Conservation (phyloP, 2,113 vertebrate species). For the Thryonomys swinderianus region DNA sequence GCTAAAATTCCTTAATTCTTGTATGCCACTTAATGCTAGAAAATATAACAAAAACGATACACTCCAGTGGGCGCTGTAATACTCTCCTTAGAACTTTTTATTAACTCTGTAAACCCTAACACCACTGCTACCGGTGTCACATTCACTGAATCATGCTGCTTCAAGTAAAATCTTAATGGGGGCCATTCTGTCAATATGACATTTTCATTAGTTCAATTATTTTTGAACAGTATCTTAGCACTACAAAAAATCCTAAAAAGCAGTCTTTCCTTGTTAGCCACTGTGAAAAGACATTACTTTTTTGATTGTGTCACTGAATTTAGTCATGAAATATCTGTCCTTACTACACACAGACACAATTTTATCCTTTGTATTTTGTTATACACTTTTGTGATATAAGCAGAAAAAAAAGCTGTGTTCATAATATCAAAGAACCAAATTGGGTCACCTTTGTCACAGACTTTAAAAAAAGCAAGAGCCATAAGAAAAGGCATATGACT, state of each 20-base stretch:
- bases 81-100: constrained; percentile 56
- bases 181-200: constrained; percentile 72
- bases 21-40: constrained; percentile 53
- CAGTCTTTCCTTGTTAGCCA: constrained; percentile 34
- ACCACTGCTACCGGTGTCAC: constrained; percentile 61
- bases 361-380: constrained; percentile 72
- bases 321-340: constrained; percentile 55
- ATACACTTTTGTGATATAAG: constrained; percentile 62
- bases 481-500: constrained; percentile 46
- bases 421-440: constrained; percentile 72
- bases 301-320: constrained; percentile 67
- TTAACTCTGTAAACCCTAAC: constrained; percentile 61
- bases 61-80: neutral
- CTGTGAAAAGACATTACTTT: constrained; percentile 48
- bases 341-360: constrained; percentile 54
- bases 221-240: constrained; percentile 68
- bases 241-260: constrained; percentile 55
- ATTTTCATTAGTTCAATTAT: constrained; percentile 77
- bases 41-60: constrained; percentile 40
- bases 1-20: constrained; percentile 55
- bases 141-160: constrained; percentile 52
- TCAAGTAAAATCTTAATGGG: constrained; percentile 73
- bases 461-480: neutral
- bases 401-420: constrained; percentile 66
- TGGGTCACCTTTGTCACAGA: constrained; percentile 78